Base-by-base conservation (phyloP, 2,797 vertebrate species). In the Austrolebias charrua region DNA sequence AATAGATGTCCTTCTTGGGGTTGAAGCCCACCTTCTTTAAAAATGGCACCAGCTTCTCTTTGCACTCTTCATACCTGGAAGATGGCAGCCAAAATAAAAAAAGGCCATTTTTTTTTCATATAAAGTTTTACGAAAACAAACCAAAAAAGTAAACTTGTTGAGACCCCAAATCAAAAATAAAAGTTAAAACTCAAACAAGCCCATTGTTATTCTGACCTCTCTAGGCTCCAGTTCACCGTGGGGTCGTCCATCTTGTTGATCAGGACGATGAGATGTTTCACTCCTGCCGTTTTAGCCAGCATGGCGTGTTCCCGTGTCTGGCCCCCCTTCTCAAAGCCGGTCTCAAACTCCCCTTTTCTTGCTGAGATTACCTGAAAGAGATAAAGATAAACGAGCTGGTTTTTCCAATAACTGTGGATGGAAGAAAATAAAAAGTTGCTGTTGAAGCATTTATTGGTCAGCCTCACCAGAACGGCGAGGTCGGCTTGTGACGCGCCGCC, bases 231-330 rank as follows among this genome's bases (percentile, higher is more conserved):
- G 91, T 96, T 95, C 65, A 99, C 98, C 28, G 97, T 99, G 63
- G 97, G 98, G 80, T 99, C 98, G 28, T 99, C 98, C 98, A 99
- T 99, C 91, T 99, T 99, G 90, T 99, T 99, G 88, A 99, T 86
- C 76, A 99, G 95, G 78, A 99, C 96, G 78, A 99, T 98, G 84
- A 99, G 93, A 80, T 99, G 97, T 78, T 99, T 99, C 63, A 99
- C 98, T 72, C 98, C 98, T 1, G 98, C 98, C 1, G 98, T 99
- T 91, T 99, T 99, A 72, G 98, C 98, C 88, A 99, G 89, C 98
- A 99, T 98, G 51, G 98, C 96, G 31, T 99, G 98, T 75, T 99
- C 98, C 89, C 98, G 93, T 1, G 98, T 99, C 86, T 99, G 98
- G 59, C 98, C 98, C 0, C 98, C 98, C 84, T 98, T 98, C 87